Percentiles rank a stretch among this genome's conserved stretches.
These are phyloP conservation scores for Astur gentilis DNA, from an alignment of 2,113 vertebrate species.

Conservation along the genomic window DNA sequence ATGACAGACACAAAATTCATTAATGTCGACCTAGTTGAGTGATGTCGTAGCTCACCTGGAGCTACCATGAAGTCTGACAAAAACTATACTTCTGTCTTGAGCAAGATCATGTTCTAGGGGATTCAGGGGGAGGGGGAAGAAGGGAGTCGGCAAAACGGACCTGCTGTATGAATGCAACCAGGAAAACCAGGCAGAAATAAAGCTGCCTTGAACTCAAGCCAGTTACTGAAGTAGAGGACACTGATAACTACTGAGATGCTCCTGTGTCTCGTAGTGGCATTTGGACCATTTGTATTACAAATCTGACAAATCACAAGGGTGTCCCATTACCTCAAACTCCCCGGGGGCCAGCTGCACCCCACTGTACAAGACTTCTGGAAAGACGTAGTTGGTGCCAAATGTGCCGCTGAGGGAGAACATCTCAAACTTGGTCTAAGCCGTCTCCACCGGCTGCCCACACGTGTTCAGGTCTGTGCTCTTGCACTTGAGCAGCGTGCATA, in stretches of 20 bases:
- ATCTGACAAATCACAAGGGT: neutral
- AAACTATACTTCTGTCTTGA: neutral
- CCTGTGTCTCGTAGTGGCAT: neutral
- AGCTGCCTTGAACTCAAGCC: neutral
- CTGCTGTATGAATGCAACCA: neutral
- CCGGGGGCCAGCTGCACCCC: constrained; percentile 49
- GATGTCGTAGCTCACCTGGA: neutral
- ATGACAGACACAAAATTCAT: neutral
- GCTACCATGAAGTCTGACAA: neutral
- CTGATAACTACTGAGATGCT: neutral
- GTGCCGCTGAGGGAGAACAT: constrained; percentile 67
- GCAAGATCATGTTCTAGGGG: neutral
- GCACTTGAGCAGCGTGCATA: constrained; percentile 68
- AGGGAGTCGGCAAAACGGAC: neutral
- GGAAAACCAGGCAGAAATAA: neutral
- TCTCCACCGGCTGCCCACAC: constrained; percentile 38
- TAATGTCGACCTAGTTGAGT: neutral
- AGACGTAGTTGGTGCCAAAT: constrained; percentile 58
- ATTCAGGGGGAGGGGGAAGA: neutral
- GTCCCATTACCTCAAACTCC: constrained; percentile 57
- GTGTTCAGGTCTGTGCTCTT: neutral
- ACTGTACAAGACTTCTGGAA: constrained; percentile 67
- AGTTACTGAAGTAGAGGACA: neutral
- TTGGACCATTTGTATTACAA: neutral
- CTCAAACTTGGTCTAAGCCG: constrained; percentile 53